phyloP scores from a whole-genome alignment of 1,140 invertebrate genomes.

The Leptinotarsa undecemlineata region DNA sequence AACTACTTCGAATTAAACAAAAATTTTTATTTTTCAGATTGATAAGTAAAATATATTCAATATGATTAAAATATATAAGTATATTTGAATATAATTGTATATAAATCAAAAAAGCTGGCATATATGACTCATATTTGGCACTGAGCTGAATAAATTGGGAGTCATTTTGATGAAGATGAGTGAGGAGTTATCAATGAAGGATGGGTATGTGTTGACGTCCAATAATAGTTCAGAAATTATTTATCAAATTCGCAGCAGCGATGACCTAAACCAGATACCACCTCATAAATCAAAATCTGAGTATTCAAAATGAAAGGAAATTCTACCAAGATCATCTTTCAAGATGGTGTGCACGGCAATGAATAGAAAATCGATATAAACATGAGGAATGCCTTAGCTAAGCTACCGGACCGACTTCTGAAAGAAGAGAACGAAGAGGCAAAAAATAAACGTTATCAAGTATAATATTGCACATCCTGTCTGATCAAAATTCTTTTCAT shows the following conservation, averaged over 20 bases:
- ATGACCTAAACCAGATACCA: background rate
- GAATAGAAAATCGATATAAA: conserved; percentile 29
- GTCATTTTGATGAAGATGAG: too few relatives aligned
- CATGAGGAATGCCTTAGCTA: conserved; percentile 39
- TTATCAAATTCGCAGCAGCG: background rate
- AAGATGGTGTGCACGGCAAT: background rate
- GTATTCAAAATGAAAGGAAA: background rate
- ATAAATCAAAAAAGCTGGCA: too few relatives aligned
- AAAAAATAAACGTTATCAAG: conserved; percentile 44
- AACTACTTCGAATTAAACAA: too few relatives aligned
- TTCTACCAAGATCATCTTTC: background rate
- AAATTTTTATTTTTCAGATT: too few relatives aligned
- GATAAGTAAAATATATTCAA: too few relatives aligned
- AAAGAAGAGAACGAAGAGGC: conserved; percentile 29
- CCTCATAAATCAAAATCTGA: conserved; percentile 1
- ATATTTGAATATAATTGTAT: too few relatives aligned
- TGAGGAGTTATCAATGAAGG: too few relatives aligned
- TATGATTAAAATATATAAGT: too few relatives aligned
- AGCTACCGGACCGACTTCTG: conserved; percentile 12
- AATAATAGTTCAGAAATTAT: background rate
- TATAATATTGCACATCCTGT: conserved; percentile 41
- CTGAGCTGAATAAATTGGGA: too few relatives aligned
- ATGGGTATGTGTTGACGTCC: too few relatives aligned
- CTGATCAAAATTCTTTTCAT: conserved; percentile 44
- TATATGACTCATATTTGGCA: too few relatives aligned